Evolutionary conservation across 2,888 invertebrate genomes (phyloP), one percentile per base, ranked within the genome.

Genomic region (Melipona beecheii): DNA sequence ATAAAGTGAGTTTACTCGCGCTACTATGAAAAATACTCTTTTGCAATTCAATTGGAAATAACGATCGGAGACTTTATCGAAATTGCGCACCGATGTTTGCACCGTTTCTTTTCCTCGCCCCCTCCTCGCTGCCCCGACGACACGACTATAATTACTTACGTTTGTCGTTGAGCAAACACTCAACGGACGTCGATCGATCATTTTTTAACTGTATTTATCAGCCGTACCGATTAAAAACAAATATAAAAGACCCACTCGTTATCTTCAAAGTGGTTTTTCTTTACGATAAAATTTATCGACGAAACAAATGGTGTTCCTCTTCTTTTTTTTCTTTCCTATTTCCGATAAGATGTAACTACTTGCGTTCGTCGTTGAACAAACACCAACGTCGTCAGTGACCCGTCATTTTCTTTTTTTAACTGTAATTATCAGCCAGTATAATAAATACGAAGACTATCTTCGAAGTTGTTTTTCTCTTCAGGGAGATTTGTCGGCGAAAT

Each of bases 81-180:
- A 36, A 64, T 62, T 50, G 15, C 15, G n/a, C 50, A 5, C 19
- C 19, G 4, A 52, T 15, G 19, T 19, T 60, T 21, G 43, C 43
- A 43, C 43, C 11, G 43, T 11, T 5, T 0, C 11, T 5, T 43
- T 19, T 5, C 43, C 19, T n/a, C n/a, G n/a, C n/a, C n/a, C n/a
- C n/a, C n/a, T n/a, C n/a, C n/a, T n/a, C n/a, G n/a, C n/a, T n/a
- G n/a, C n/a, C 0, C 50, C 3, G 27, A 17, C 43, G 2, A 19
- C 24, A 19, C 13, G 5, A 5, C 31, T 15, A n/a, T 43, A 15
- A 65, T n/a, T 58, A 11, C 56, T 64, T 31, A 21, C 49, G 60
- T 65, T 81, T 49, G 78, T 74, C 70, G 64, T 43, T 27, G 19
- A 74, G 65, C 24, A 74, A 31, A 69, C 9, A 72, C 5, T 17